These are phyloP conservation scores for Cochlearius cochlearius DNA, from an alignment of 2,113 vertebrate genomes.

Conservation along the genomic window DNA sequence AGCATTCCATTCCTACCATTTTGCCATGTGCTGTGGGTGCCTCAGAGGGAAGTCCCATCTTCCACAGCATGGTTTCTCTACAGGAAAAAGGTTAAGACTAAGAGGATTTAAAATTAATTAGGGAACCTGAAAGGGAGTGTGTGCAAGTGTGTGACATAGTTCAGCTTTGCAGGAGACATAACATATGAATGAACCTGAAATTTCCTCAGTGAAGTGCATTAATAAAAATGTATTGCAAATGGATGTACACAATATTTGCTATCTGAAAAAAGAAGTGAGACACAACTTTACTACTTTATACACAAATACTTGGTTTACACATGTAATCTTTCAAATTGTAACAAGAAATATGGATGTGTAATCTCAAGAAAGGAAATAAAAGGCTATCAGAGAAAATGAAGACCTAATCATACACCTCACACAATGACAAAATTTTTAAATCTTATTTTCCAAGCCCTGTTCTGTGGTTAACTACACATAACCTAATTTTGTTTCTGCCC, in stretches of 20 bases:
- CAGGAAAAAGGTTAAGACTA: neutral
- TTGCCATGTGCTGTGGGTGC: neutral
- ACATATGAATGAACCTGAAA: neutral
- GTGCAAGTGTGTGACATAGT: neutral
- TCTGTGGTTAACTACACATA: neutral
- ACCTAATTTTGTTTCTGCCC: neutral
- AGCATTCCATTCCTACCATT: constrained; percentile 12
- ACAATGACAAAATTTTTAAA: neutral
- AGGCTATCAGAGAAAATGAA: neutral
- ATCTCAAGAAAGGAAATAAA: neutral
- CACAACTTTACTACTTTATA: neutral
- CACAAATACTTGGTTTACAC: neutral
- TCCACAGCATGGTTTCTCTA: neutral
- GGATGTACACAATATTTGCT: neutral
- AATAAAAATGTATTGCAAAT: neutral
- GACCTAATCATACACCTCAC: neutral
- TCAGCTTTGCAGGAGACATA: neutral
- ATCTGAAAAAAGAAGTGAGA: neutral
- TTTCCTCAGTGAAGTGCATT: neutral
- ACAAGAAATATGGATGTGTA: neutral
- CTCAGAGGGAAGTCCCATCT: constrained; percentile 4
- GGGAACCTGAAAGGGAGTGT: neutral
- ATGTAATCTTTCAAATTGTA: neutral
- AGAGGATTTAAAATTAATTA: constrained; percentile 2
- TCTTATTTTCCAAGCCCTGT: neutral